These are phyloP conservation scores for Calliphora vomitoria DNA, from an alignment of 2,888 invertebrate species.

Conservation along the genomic window DNA sequence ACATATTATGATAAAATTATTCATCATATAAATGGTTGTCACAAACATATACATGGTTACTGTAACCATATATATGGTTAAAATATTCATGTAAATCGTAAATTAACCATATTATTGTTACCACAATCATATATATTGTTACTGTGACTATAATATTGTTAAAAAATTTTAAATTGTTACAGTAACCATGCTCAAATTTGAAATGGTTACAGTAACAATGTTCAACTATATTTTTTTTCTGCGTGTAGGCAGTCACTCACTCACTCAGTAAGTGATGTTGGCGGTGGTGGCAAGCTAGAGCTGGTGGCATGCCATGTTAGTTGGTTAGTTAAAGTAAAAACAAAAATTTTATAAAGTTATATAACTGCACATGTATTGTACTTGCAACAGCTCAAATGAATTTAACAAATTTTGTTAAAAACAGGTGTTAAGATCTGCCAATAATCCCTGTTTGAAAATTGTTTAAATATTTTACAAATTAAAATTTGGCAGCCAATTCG, in stretches of 20 bases:
- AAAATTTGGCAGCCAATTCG: conserved; percentile 14
- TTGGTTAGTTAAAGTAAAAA: conserved; percentile 26
- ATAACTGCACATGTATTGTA: conserved; percentile 5
- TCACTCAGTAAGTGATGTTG: background rate
- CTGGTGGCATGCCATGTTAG: background rate
- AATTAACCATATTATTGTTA: no score
- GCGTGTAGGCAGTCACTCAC: background rate
- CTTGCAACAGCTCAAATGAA: conserved; percentile 4
- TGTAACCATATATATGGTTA: no score
- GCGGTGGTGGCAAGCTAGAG: background rate
- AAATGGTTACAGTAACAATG: no score
- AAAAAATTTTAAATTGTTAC: no score
- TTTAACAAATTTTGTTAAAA: conserved; percentile 19
- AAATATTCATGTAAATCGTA: no score
- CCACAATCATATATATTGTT: no score
- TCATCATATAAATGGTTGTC: no score
- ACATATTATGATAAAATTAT: no score
- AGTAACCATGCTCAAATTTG: no score
- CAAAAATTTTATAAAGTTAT: background rate
- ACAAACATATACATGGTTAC: no score
- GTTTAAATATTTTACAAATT: conserved; percentile 9
- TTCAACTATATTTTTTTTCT: no score
- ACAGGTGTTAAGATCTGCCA: conserved; percentile 38
- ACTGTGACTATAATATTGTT: no score
- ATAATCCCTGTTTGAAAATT: conserved; percentile 24